A percentile compares a stretch with the other conserved stretches of the same genome.
phyloP scores from a whole-genome alignment of 2,797 vertebrate genomes.

The Galago senegalensis region DNA sequence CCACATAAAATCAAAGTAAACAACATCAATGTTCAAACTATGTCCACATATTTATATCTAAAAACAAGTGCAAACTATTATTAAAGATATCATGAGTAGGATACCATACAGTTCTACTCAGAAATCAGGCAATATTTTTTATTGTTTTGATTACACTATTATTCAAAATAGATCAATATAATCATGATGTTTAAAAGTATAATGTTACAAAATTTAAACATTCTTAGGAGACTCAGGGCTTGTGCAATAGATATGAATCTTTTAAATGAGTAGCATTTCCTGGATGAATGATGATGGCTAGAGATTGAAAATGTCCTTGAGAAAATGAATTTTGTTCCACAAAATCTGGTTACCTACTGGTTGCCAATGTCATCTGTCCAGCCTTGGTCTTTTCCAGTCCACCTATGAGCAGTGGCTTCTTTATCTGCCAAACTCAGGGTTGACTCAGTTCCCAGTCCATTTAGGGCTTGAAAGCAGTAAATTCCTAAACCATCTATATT shows the following conservation, averaged over 20 bases:
- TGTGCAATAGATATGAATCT: not conserved
- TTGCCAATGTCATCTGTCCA: not conserved
- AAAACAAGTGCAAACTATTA: constrained; percentile 49
- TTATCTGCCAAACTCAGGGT: not conserved
- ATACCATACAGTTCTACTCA: not conserved
- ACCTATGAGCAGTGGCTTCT: not conserved
- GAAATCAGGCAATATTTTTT: not conserved
- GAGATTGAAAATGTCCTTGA: not conserved
- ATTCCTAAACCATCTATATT: not conserved
- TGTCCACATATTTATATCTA: not conserved
- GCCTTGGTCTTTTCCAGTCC: not conserved
- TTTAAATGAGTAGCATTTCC: not conserved
- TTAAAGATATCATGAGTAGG: constrained; percentile 13
- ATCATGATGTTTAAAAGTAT: not conserved
- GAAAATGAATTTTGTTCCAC: not conserved
- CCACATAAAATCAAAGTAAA: constrained; percentile 41
- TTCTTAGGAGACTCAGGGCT: not conserved
- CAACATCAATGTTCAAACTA: not conserved
- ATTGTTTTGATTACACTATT: not conserved
- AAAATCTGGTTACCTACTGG: not conserved
- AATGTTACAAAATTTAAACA: not conserved
- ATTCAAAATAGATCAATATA: not conserved
- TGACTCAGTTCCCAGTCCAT: not conserved
- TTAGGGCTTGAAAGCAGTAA: not conserved
- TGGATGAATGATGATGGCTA: not conserved